Conservation (phyloP, 1,140 invertebrate species). For the Alviniconcha marisindica region DNA sequence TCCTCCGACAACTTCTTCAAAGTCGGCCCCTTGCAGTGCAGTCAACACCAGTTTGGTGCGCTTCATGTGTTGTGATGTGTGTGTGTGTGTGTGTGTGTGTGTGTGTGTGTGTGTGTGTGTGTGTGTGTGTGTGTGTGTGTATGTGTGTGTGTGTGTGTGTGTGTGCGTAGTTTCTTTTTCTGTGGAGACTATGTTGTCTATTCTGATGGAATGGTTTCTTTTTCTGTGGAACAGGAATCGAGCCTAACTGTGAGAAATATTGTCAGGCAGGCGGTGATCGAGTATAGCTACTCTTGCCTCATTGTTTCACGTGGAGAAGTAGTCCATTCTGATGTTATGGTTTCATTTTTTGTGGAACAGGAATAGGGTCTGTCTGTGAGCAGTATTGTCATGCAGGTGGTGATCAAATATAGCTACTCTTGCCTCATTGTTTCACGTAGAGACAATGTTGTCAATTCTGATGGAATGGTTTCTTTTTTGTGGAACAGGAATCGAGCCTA, state of each 20-base stretch:
- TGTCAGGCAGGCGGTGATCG: slow-evolving; percentile 36
- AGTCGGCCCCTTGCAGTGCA: slow-evolving; percentile 33
- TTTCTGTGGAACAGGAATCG: slow-evolving; percentile 55
- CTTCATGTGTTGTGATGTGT: not conserved
- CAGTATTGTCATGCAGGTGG: slow-evolving; percentile 42
- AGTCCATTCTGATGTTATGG: too few species aligned
- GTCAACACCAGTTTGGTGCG: slow-evolving; percentile 36
- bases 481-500: slow-evolving; percentile 53
- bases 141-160: slow-evolving; percentile 12
- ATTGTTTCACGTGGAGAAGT: too few species aligned
- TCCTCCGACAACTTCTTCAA: not conserved
- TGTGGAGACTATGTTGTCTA: too few species aligned
- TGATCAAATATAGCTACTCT: too few species aligned
- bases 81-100: slow-evolving; percentile 10
- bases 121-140: slow-evolving; percentile 10
- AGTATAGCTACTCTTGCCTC: too few species aligned
- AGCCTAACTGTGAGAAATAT: slow-evolving; percentile 56
- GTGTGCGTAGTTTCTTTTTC: not conserved
- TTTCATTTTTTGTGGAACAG: too few species aligned
- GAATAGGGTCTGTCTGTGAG: slow-evolving; percentile 55
- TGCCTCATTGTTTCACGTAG: too few species aligned
- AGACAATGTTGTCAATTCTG: too few species aligned
- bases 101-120: not conserved
- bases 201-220: too few species aligned
- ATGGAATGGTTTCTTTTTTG: too few species aligned